Base-by-base conservation (phyloP, 2,888 invertebrate species). In the Chaetogeoica ovagalla region DNA sequence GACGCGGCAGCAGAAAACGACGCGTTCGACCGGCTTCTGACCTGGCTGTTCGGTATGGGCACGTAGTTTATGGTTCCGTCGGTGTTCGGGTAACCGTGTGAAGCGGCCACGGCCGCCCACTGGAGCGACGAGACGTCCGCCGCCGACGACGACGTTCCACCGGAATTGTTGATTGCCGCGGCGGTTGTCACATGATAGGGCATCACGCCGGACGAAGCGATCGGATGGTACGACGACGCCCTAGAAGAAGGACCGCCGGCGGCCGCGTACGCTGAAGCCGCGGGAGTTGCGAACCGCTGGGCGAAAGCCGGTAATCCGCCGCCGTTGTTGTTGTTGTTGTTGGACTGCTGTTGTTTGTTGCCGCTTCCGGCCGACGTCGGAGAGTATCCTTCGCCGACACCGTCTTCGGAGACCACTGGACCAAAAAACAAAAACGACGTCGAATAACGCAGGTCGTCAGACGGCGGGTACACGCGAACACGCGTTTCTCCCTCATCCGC, bases 221-320 rank as follows among this genome's bases (percentile, higher is more conserved):
- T 55, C 74, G 57, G 72, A 57, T 59, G 81, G 59, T 76, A 77
- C 57, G 65, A 65, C 37, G 81, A 81, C 59, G 82, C 76, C 69
- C 74, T 39, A 7, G 81, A 81, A 1, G 48, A 21, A 23, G 48
- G 48, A 23, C 59, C 9, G 17, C 2, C 60, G 39, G 66, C 9
- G 17, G 48, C 60, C 19, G 79, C 43, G 57, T 79, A 79, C 74
- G 77, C 74, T 43, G 72, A 43, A 19, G 79, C 57, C 19, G 79
- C 57, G 19, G 76, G 73, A 37, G 81, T 39, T 17, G 62, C 66
- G 66, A 82, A 83, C 30, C 83, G 71, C 19, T 82, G 82, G 5
- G 81, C 81, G 75, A 83, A 83, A 13, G 82, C 82, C 6, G 84
- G 83, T 39, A 83, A 81, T 6, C 81, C 59, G 13, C 81, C 82